phyloP scores from a whole-genome alignment of 53 echinoderm and acorn worm species.

The Pentamera pediparva region DNA sequence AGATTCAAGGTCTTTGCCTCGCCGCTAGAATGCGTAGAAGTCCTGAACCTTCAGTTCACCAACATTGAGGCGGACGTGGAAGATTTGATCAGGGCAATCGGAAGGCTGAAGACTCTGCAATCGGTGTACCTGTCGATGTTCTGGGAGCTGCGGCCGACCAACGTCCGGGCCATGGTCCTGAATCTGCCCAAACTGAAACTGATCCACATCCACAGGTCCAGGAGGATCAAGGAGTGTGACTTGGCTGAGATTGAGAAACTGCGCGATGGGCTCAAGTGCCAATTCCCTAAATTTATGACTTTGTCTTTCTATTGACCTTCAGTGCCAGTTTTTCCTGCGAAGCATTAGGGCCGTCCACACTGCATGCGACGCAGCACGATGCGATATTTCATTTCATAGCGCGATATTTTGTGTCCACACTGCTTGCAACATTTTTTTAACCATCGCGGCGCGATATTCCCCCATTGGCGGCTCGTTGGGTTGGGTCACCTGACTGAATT shows the following conservation, averaged over 20 bases:
- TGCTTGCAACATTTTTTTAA: no score
- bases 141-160: constrained; percentile 10
- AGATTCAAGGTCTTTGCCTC: constrained; percentile 3
- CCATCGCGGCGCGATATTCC: no score
- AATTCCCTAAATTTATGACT: constrained; percentile 11
- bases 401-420: no score
- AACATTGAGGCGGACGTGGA: constrained; percentile 15
- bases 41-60: constrained; percentile 18
- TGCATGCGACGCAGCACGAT: no score
- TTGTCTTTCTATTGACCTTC: neutral
- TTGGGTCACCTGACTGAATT: no score
- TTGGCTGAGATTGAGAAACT: constrained; percentile 16
- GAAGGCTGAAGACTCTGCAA: neutral
- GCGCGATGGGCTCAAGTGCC: constrained; percentile 17
- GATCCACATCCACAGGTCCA: neutral
- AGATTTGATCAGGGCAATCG: neutral
- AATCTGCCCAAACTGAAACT: neutral
- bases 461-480: no score
- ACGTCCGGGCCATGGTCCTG: neutral
- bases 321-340: no score
- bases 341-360: no score
- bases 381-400: no score
- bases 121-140: constrained; percentile 19
- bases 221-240: neutral
- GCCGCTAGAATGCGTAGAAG: neutral